A percentile compares a stretch with the other conserved stretches of the same genome.
Evolutionary conservation across 2,888 invertebrate genomes (phyloP).

Genomic region (Plemyria rubiginata): DNA sequence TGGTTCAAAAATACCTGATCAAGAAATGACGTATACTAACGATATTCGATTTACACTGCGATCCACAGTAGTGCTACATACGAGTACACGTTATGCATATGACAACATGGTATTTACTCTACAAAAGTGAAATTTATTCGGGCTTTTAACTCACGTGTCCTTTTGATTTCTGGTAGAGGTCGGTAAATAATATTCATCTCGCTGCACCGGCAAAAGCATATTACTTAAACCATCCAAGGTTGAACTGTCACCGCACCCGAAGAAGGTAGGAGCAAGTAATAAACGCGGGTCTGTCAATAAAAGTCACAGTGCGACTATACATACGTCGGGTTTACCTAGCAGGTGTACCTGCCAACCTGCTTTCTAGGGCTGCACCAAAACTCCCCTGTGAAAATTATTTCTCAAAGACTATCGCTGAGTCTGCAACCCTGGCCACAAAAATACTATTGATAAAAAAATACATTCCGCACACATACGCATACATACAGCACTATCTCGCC

Average conservation of each 20-base stretch:
- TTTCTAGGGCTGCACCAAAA: constrained; percentile 44
- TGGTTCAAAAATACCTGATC: too few relatives aligned
- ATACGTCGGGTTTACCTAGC: constrained; percentile 68
- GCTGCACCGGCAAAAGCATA: constrained; percentile 10
- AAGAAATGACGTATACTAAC: too few relatives aligned
- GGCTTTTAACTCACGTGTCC: too few relatives aligned
- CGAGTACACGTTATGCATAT: too few relatives aligned
- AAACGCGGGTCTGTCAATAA: constrained; percentile 77
- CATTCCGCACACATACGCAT: too few relatives aligned
- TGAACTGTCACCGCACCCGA: constrained; percentile 54
- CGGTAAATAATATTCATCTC: not conserved
- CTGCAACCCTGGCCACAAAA: not conserved
- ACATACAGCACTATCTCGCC: too few relatives aligned
- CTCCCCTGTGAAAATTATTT: not conserved
- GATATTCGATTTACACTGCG: too few relatives aligned
- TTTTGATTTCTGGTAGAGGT: too few relatives aligned
- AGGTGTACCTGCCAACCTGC: constrained; percentile 57
- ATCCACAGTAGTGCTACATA: too few relatives aligned
- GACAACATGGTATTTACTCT: too few relatives aligned
- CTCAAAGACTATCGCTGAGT: not conserved
- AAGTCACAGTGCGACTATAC: constrained; percentile 74
- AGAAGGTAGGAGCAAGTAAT: constrained; percentile 66
- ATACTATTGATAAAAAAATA: too few relatives aligned
- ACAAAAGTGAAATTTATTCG: not conserved
- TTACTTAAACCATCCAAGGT: constrained; percentile 47